Percentiles rank a stretch among this genome's conserved stretches.
Evolutionary conservation across 2,113 vertebrate genomes (phyloP).

Genomic region (Morone chrysops): DNA sequence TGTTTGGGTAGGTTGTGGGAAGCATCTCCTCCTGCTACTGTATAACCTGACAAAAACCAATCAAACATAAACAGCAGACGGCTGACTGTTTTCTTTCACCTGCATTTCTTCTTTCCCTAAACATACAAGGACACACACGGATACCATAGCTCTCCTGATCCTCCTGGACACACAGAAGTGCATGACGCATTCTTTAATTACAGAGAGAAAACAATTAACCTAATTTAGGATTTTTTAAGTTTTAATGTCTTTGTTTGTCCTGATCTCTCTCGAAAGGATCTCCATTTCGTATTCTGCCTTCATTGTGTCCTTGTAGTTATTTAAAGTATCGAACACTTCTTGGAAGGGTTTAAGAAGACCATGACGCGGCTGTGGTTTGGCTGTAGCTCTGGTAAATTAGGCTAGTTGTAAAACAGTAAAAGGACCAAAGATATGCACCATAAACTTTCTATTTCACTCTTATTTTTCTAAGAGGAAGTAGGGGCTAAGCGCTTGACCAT

Average conservation of each 20-base stretch:
- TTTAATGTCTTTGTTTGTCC: background rate
- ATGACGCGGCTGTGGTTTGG: background rate
- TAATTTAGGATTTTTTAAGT: background rate
- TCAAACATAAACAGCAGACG: background rate
- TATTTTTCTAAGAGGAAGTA: background rate
- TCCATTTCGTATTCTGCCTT: background rate
- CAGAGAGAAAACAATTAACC: background rate
- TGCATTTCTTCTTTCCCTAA: background rate
- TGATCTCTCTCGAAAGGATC: background rate
- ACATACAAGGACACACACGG: slow-evolving; percentile 1
- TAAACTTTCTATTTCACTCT: background rate
- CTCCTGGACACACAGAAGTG: background rate
- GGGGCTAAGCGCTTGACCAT: background rate
- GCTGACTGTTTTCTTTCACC: background rate
- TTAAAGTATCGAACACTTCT: background rate
- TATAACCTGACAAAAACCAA: background rate
- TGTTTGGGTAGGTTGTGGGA: background rate
- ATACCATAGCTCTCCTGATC: background rate
- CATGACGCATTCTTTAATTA: background rate
- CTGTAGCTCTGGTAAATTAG: background rate
- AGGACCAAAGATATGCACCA: background rate
- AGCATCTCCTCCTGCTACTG: background rate
- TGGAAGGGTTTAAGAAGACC: background rate
- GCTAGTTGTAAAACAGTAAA: background rate
- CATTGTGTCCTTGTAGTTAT: background rate